phyloP scores from a whole-genome alignment of 2,113 vertebrate species.

The Archilochus colubris region DNA sequence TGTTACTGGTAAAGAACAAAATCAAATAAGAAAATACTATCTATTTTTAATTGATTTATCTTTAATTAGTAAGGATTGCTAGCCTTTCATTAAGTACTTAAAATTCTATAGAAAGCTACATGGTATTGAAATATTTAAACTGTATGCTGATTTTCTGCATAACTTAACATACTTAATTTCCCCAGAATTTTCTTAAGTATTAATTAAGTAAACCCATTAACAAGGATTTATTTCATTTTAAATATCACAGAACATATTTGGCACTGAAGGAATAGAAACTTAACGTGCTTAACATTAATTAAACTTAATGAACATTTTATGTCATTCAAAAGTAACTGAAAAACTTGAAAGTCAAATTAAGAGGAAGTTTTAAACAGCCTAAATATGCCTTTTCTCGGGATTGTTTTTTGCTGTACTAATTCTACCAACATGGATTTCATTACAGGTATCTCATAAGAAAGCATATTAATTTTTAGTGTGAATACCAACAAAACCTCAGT shows the following conservation, averaged over 20 bases:
- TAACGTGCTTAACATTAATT: neutral
- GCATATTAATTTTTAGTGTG: neutral
- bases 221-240: conserved; percentile 3
- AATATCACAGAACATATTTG: neutral
- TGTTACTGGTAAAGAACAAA: neutral
- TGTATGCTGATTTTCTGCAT: neutral
- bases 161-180: conserved; percentile 9
- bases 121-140: neutral
- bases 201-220: conserved; percentile 6
- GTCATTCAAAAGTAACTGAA: neutral
- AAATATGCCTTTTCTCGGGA: neutral
- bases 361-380: neutral
- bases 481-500: neutral
- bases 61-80: neutral
- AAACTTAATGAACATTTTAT: conserved; percentile 5
- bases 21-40: neutral
- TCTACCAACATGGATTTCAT: neutral
- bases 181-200: neutral
- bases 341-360: neutral
- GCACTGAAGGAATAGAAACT: neutral
- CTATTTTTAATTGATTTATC: neutral
- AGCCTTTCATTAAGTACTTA: neutral
- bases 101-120: neutral
- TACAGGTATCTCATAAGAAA: neutral
- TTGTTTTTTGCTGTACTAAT: neutral